Percentiles rank a stretch among this genome's conserved stretches.
These are phyloP conservation scores for Apogon hyalosoma DNA, from an alignment of 2,797 vertebrate species.

Conservation along the genomic window DNA sequence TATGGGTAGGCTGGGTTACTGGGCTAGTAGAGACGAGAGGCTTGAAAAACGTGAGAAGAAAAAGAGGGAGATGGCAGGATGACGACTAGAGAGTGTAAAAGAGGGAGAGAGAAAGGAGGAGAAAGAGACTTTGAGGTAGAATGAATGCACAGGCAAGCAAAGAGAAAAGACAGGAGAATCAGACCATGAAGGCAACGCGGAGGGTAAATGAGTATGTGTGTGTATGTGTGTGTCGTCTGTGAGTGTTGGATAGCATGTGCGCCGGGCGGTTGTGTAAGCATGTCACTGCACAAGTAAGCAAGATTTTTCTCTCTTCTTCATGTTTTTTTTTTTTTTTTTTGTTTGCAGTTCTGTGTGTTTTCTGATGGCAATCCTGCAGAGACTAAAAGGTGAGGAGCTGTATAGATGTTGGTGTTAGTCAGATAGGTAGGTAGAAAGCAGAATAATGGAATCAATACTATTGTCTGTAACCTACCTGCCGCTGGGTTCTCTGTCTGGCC, in stretches of 20 bases:
- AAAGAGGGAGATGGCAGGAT: constrained; percentile 68
- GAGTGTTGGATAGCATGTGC: constrained; percentile 51
- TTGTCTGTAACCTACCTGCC: constrained; percentile 82
- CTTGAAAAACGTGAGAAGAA: constrained; percentile 71
- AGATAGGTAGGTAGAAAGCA: constrained; percentile 74
- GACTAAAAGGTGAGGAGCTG: constrained; percentile 74
- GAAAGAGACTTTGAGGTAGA: constrained; percentile 49
- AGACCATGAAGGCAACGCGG: constrained; percentile 59
- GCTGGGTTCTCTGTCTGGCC: constrained; percentile 79
- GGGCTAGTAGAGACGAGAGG: constrained; percentile 73
- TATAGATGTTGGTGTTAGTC: constrained; percentile 55
- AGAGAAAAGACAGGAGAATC: constrained; percentile 44
- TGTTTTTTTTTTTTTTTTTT: constrained; percentile 27
- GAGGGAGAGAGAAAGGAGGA: constrained; percentile 53
- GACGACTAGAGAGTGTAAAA: constrained; percentile 67
- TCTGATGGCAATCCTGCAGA: constrained; percentile 60
- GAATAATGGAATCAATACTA: constrained; percentile 81
- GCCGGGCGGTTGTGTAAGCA: constrained; percentile 48
- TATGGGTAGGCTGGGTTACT: constrained; percentile 50
- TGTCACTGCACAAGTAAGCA: constrained; percentile 50
- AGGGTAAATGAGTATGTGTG: constrained; percentile 46
- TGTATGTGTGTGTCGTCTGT: constrained; percentile 31
- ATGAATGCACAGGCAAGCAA: constrained; percentile 45
- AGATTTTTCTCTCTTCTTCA: constrained; percentile 44
- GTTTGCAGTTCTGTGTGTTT: constrained; percentile 56